phyloP scores from a whole-genome alignment of 1,140 invertebrate species.

The Drosophila azteca region DNA sequence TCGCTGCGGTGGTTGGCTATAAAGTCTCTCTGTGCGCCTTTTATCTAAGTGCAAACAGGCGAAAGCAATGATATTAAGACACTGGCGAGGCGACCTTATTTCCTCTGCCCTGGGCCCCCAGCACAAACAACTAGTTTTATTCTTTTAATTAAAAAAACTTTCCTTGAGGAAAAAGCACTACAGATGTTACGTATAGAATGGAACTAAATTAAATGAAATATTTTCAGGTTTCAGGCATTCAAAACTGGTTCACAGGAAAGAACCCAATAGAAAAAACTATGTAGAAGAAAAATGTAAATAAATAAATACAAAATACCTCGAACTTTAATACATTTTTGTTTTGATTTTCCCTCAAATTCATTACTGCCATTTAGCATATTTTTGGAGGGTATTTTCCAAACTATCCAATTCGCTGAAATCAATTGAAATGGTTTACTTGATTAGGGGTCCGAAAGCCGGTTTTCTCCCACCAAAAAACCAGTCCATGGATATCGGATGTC shows the following conservation, averaged over 20 bases:
- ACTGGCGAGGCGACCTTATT: conserved; percentile 73
- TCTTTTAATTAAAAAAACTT: conserved; percentile 52
- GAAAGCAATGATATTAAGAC: conserved; percentile 66
- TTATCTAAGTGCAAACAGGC: conserved; percentile 76
- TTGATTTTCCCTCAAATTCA: conserved; percentile 5
- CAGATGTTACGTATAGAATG: conserved; percentile 1
- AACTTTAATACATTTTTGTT: not conserved
- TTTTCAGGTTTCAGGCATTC: no score
- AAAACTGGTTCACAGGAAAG: no score
- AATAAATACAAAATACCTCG: no score
- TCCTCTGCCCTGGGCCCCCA: conserved; percentile 27
- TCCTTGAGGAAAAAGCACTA: not conserved
- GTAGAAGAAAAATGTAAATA: no score
- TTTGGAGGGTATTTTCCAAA: conserved; percentile 6
- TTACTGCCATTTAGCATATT: not conserved
- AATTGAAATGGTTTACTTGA: conserved; percentile 26
- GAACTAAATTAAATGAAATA: no score
- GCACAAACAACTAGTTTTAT: conserved; percentile 45
- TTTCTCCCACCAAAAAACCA: conserved; percentile 31
- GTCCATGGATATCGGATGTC: conserved; percentile 45
- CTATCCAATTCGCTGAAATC: conserved; percentile 27
- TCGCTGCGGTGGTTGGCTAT: conserved; percentile 66
- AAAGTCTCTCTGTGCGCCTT: conserved; percentile 65
- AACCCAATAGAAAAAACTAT: no score
- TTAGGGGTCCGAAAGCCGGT: conserved; percentile 32